Evolutionary conservation across 2,113 vertebrate species (phyloP).

Genomic region (Copsychus sechellarum): DNA sequence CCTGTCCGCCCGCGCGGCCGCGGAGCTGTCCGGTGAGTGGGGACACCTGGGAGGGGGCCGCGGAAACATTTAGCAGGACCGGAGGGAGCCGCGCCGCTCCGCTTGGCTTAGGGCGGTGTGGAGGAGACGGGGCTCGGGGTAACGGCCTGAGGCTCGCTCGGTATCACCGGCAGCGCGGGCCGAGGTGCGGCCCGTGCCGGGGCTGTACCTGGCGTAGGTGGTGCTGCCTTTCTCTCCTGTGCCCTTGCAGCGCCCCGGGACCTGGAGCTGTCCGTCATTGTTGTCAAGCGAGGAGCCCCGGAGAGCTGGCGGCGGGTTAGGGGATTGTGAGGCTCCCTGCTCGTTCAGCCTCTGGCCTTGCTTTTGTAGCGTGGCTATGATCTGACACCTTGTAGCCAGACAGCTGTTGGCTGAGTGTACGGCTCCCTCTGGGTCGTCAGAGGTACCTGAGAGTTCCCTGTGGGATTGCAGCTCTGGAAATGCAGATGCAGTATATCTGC

Average conservation of each 20-base stretch:
- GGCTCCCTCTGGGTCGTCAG: rapidly evolving
- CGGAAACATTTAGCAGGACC: background rate
- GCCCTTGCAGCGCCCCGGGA: rapidly evolving
- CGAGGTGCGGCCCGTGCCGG: rapidly evolving
- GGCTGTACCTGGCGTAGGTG: rapidly evolving
- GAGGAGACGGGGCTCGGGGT: background rate
- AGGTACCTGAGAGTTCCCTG: rapidly evolving
- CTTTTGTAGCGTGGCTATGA: rapidly evolving
- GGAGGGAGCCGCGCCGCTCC: background rate
- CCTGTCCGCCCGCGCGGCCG: background rate
- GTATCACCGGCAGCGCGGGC: background rate
- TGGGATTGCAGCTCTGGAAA: too few relatives aligned
- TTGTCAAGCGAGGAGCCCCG: background rate
- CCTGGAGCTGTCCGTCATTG: rapidly evolving
- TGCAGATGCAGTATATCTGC: rapidly evolving
- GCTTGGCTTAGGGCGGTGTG: background rate
- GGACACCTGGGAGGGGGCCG: background rate
- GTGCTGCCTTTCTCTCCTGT: too few relatives aligned
- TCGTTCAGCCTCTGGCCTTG: rapidly evolving
- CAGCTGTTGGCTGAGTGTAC: rapidly evolving
- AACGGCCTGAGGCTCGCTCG: background rate
- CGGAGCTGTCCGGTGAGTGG: conserved; percentile 26
- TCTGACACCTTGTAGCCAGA: rapidly evolving
- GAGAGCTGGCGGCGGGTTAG: background rate
- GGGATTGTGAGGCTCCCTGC: background rate